A percentile compares a stretch with the other conserved stretches of the same genome.
Evolutionary conservation across 2,113 vertebrate genomes (phyloP).

Genomic region (Ochotona curzoniae): DNA sequence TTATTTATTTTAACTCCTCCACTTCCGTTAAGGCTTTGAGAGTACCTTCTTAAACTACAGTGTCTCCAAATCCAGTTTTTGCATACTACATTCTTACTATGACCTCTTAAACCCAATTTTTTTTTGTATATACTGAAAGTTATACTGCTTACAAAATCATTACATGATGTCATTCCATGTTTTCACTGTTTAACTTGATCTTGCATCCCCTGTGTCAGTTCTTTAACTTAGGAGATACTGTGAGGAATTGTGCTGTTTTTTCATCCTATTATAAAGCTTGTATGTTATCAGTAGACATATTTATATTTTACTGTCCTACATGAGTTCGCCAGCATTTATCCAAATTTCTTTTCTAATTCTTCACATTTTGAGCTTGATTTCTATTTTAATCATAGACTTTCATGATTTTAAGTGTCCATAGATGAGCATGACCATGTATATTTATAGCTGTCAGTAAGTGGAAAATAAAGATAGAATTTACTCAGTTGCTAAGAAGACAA

Average conservation of each 20-base stretch:
- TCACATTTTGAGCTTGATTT: conserved; percentile 44
- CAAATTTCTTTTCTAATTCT: conserved; percentile 9
- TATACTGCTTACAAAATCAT: neutral
- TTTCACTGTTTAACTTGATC: conserved; percentile 6
- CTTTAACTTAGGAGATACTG: neutral
- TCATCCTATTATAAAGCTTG: neutral
- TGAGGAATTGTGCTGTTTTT: conserved; percentile 25
- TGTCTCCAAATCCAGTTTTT: neutral
- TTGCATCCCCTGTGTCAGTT: neutral
- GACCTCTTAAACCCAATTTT: neutral
- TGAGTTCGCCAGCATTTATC: neutral
- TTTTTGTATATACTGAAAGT: neutral
- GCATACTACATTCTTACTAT: neutral
- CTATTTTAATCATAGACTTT: conserved; percentile 31
- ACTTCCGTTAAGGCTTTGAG: neutral
- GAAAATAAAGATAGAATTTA: conserved; percentile 14
- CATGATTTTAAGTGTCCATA: neutral
- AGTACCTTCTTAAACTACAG: neutral
- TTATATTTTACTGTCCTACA: conserved; percentile 19
- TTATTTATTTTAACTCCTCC: neutral
- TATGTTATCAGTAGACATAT: neutral
- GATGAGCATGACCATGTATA: conserved; percentile 11
- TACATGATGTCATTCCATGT: neutral
- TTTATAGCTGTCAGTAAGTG: conserved; percentile 16
- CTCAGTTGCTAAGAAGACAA: neutral